Conservation (phyloP, 2,797 vertebrate genomes). For the Capromys pilorides region DNA sequence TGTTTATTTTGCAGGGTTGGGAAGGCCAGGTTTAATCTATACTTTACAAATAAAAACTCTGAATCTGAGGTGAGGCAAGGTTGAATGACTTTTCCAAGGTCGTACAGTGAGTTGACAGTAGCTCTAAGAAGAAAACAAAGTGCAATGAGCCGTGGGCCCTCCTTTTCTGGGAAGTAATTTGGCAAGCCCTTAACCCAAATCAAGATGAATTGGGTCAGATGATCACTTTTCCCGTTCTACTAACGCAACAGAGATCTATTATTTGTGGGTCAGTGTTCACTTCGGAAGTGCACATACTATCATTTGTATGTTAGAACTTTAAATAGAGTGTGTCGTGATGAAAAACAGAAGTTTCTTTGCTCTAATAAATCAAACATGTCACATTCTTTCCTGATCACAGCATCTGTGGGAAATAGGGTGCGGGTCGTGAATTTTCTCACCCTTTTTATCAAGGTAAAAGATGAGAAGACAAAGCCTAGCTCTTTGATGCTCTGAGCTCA, state of each 20-base stretch:
- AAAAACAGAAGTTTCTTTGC: not conserved
- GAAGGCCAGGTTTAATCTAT: not conserved
- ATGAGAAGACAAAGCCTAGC: not conserved
- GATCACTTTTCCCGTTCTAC: constrained; percentile 37
- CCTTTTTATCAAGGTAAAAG: constrained; percentile 30
- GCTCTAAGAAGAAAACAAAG: constrained; percentile 53
- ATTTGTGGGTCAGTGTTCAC: not conserved
- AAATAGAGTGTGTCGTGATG: not conserved
- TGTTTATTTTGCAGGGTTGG: constrained; percentile 45
- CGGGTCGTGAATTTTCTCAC: constrained; percentile 9
- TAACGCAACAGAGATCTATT: not conserved
- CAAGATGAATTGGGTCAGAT: constrained; percentile 66
- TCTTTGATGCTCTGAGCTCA: constrained; percentile 5
- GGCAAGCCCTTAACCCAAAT: constrained; percentile 75
- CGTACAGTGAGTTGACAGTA: constrained; percentile 4
- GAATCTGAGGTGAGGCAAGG: constrained; percentile 16
- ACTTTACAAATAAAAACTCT: constrained; percentile 32
- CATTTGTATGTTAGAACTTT: not conserved
- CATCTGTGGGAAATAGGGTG: not conserved
- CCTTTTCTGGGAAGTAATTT: constrained; percentile 68
- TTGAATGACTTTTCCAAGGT: constrained; percentile 74
- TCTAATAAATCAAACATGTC: not conserved
- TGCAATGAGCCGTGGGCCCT: constrained; percentile 67
- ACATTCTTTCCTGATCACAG: not conserved
- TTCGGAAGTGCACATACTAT: not conserved